Evolutionary conservation across 2,888 invertebrate species (phyloP).

Genomic region (Cepaea hortensis): DNA sequence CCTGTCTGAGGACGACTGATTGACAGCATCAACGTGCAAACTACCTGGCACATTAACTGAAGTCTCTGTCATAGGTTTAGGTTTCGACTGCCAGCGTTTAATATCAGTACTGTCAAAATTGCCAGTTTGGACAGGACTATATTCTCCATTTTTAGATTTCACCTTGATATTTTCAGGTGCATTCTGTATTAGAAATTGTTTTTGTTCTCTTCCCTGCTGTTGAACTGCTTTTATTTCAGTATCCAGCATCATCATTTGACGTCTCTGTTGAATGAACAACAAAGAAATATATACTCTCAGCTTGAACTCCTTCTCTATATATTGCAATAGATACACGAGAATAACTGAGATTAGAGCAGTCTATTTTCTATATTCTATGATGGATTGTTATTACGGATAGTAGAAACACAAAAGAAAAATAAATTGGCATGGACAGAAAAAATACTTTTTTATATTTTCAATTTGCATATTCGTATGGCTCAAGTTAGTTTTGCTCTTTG

Average conservation of each 20-base stretch:
- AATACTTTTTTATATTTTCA: too few relatives aligned
- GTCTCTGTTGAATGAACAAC: constrained; percentile 78
- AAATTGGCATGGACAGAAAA: too few relatives aligned
- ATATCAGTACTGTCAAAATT: constrained; percentile 3
- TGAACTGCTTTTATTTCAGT: constrained; percentile 60
- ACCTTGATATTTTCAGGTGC: constrained; percentile 54
- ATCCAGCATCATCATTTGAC: constrained; percentile 72
- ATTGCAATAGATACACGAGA: too few relatives aligned
- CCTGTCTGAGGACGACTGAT: not conserved
- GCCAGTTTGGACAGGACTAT: constrained; percentile 44
- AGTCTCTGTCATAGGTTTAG: not conserved
- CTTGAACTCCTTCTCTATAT: too few relatives aligned
- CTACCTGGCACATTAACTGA: constrained; percentile 19
- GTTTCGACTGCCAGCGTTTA: not conserved
- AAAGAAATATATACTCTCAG: too few relatives aligned
- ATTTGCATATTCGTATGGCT: too few relatives aligned
- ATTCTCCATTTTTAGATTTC: constrained; percentile 47
- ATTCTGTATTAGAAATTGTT: constrained; percentile 53
- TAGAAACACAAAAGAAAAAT: too few relatives aligned
- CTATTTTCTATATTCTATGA: too few relatives aligned
- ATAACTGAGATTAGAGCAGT: too few relatives aligned
- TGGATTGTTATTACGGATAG: too few relatives aligned
- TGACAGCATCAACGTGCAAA: not conserved
- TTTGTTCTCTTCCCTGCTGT: constrained; percentile 51
- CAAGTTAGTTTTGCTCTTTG: too few relatives aligned